phyloP scores from a whole-genome alignment of 2,888 invertebrate species.

The Hypomecis punctinalis region DNA sequence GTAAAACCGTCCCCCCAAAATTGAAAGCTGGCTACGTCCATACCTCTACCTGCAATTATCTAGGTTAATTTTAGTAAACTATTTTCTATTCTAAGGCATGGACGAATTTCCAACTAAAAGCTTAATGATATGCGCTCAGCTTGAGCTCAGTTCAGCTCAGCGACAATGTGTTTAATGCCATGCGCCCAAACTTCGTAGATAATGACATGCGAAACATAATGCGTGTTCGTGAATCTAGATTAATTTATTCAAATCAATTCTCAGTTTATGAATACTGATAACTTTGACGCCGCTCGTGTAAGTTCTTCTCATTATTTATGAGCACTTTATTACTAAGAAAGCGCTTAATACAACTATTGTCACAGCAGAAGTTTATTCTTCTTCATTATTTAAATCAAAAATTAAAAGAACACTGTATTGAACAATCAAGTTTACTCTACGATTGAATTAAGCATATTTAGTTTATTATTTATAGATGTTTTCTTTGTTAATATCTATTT shows the following conservation, averaged over 20 bases:
- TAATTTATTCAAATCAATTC: slow-evolving; percentile 30
- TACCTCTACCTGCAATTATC: too few relatives aligned
- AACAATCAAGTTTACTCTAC: too few relatives aligned
- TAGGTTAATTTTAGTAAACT: too few relatives aligned
- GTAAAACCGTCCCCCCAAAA: too few relatives aligned
- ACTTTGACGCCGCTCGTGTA: slow-evolving; percentile 6
- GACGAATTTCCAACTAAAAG: background rate
- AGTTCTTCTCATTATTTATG: background rate
- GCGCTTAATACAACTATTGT: too few relatives aligned
- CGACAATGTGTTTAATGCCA: slow-evolving; percentile 13
- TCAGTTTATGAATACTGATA: slow-evolving; percentile 25
- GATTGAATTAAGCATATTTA: too few relatives aligned
- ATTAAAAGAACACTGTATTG: too few relatives aligned
- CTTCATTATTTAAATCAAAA: too few relatives aligned
- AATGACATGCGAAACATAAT: slow-evolving; percentile 19
- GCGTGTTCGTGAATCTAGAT: slow-evolving; percentile 10
- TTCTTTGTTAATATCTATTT: too few relatives aligned
- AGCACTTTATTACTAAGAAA: background rate
- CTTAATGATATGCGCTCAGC: slow-evolving; percentile 2
- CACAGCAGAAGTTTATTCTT: too few relatives aligned
- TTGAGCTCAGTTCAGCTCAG: background rate
- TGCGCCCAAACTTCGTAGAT: slow-evolving; percentile 12
- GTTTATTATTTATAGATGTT: too few relatives aligned
- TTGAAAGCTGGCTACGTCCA: too few relatives aligned
- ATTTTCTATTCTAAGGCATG: background rate